These are phyloP conservation scores for Acropora yongei DNA, from an alignment of 64 coral and sea anemone species.

Conservation along the genomic window DNA sequence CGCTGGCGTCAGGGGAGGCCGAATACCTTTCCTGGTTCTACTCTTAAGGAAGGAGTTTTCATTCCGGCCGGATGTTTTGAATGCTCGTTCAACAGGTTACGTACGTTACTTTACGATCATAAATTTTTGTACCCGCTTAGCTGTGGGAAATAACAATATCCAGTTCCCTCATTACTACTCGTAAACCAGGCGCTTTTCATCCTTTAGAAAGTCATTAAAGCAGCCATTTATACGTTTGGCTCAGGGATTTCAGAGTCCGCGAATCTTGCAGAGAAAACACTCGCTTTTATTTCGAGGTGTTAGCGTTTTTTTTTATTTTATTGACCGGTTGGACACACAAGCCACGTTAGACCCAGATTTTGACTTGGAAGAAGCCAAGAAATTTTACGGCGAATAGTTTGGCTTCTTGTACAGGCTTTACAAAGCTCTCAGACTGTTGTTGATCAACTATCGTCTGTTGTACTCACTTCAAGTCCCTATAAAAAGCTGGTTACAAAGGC, in stretches of 20 bases:
- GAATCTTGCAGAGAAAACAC: slow-evolving; percentile 1
- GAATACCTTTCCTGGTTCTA: too few species aligned
- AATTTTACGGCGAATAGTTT: slow-evolving; percentile 5
- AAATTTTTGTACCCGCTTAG: too few species aligned
- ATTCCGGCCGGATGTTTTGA: too few species aligned
- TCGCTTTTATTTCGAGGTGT: slow-evolving; percentile 33
- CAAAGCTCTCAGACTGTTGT: neutral
- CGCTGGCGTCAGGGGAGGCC: too few species aligned
- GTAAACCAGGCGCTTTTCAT: neutral
- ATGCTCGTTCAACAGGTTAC: too few species aligned
- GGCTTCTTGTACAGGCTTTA: neutral
- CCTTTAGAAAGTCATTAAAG: slow-evolving; percentile 2
- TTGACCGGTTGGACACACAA: too few species aligned
- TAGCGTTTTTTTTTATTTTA: neutral
- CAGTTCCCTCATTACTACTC: neutral
- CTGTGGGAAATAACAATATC: too few species aligned
- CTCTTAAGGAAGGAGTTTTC: too few species aligned
- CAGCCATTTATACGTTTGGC: neutral
- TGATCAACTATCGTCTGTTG: slow-evolving; percentile 25
- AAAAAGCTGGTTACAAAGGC: neutral
- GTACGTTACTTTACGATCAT: too few species aligned
- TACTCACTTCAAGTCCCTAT: too few species aligned
- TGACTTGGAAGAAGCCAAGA: neutral
- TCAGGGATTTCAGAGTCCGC: neutral
- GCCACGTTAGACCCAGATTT: neutral